These are phyloP conservation scores for Tylochromis polylepis DNA, from an alignment of 2,113 vertebrate genomes.

Conservation along the genomic window DNA sequence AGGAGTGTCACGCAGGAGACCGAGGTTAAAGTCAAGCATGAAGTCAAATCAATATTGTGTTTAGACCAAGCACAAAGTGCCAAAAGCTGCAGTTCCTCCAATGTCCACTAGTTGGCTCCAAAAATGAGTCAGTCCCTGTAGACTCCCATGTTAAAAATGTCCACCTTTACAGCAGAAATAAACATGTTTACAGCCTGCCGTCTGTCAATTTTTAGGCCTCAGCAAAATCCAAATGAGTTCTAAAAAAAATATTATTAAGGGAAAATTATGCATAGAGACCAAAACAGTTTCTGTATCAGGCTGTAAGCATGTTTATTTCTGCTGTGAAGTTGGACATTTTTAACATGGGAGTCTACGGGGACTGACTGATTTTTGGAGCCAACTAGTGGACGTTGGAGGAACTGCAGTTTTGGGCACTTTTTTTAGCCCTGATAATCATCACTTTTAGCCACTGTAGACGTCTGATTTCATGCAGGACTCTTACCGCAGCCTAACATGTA, in stretches of 20 bases:
- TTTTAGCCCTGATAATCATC: neutral
- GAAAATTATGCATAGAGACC: neutral
- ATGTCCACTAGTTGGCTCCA: too few relatives aligned
- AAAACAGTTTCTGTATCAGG: neutral
- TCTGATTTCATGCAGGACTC: neutral
- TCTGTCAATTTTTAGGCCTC: neutral
- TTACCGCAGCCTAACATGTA: neutral
- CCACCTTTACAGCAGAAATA: accelerated
- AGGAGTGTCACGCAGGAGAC: accelerated
- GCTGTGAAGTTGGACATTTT: neutral
- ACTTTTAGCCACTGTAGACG: accelerated
- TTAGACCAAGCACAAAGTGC: too few relatives aligned
- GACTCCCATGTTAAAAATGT: neutral
- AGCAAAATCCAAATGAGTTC: neutral
- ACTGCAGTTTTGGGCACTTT: neutral
- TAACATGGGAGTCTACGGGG: neutral
- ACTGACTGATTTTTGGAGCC: neutral
- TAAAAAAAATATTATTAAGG: neutral
- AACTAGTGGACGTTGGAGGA: neutral
- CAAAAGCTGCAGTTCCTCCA: too few relatives aligned
- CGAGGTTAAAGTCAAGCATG: neutral
- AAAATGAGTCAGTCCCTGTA: neutral
- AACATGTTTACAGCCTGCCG: accelerated
- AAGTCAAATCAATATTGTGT: neutral
- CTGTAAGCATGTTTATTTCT: accelerated